These are phyloP conservation scores for Phania funesta DNA, from an alignment of 2,888 invertebrate species.

Conservation along the genomic window DNA sequence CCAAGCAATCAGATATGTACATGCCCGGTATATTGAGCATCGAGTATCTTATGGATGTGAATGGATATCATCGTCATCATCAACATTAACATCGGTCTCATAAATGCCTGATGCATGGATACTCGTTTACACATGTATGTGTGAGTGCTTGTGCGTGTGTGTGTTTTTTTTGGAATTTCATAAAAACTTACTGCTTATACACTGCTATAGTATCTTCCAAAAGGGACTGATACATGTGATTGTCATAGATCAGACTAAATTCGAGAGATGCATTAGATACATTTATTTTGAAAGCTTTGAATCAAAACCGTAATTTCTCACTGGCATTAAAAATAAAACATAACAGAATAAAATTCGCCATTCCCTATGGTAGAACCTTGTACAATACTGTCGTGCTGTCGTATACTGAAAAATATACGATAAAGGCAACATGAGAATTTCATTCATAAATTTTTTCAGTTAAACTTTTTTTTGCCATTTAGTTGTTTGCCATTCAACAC, in stretches of 20 bases:
- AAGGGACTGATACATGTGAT: too few relatives aligned
- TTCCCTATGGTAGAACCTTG: too few relatives aligned
- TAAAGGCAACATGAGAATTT: conserved; percentile 78
- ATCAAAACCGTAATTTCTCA: too few relatives aligned
- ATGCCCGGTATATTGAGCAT: conserved; percentile 53
- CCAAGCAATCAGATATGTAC: conserved; percentile 32
- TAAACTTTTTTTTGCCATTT: conserved; percentile 22
- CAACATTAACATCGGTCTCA: conserved; percentile 26
- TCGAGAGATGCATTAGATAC: too few relatives aligned
- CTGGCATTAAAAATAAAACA: too few relatives aligned
- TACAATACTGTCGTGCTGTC: neutral
- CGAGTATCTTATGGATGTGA: conserved; percentile 56
- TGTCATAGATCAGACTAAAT: too few relatives aligned
- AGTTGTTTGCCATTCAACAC: conserved; percentile 56
- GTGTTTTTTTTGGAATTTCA: neutral
- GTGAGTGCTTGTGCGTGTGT: conserved; percentile 19
- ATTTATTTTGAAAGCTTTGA: too few relatives aligned
- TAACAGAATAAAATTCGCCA: too few relatives aligned
- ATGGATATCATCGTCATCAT: conserved; percentile 49
- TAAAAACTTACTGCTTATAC: conserved; percentile 25
- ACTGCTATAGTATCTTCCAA: too few relatives aligned
- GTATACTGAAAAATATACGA: conserved; percentile 70
- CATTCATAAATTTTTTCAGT: conserved; percentile 75
- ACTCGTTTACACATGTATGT: neutral
- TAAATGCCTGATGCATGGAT: neutral